Evolutionary conservation across 2,797 vertebrate species (phyloP).

Genomic region (Kryptopterus vitreolus): DNA sequence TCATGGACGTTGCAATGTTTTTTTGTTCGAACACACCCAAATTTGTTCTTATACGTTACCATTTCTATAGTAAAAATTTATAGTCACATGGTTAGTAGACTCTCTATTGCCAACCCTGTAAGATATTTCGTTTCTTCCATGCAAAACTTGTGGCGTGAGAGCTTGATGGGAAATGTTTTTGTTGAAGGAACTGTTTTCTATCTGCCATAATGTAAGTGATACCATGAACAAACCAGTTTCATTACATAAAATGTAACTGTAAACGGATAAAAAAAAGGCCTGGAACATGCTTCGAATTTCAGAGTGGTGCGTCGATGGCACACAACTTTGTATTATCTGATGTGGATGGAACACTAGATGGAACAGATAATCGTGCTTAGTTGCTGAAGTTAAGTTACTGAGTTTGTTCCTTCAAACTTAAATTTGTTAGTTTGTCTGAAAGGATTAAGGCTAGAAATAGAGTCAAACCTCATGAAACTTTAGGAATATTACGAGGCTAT

Average conservation of each 20-base stretch:
- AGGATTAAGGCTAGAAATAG: not conserved
- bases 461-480: not conserved
- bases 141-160: not conserved
- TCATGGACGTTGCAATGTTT: not conserved
- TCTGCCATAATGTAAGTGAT: not conserved
- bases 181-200: not conserved
- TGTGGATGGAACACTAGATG: not conserved
- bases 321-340: not conserved
- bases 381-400: not conserved
- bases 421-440: not conserved
- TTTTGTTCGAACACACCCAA: conserved; percentile 9
- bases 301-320: not conserved
- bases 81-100: too few species aligned
- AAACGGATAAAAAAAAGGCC: not conserved
- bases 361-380: not conserved
- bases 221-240: not conserved
- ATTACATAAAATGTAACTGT: not conserved
- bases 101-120: not conserved
- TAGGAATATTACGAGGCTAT: not conserved
- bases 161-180: not conserved
- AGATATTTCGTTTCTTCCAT: not conserved
- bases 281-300: not conserved
- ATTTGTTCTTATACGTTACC: not conserved
- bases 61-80: not conserved
- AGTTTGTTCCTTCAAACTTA: not conserved